phyloP scores from a whole-genome alignment of 2,797 vertebrate genomes.

The Falco berigora region DNA sequence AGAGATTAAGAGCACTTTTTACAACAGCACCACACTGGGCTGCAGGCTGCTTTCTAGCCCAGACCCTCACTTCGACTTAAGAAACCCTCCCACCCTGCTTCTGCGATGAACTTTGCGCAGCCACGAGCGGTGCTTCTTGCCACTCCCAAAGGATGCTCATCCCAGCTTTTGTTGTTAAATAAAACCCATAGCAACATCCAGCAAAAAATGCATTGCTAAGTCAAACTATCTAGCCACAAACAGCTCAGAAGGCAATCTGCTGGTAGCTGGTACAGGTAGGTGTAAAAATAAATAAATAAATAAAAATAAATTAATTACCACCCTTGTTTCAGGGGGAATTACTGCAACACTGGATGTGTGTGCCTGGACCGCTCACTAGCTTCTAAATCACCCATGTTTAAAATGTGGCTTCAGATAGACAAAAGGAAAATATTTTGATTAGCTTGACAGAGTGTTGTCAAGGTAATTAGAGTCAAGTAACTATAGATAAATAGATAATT shows the following conservation, averaged over 20 bases:
- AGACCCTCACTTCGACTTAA: rapidly evolving
- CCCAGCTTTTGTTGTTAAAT: background rate
- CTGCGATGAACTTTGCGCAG: background rate
- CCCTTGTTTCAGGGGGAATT: background rate
- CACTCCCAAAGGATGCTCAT: background rate
- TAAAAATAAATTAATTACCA: background rate
- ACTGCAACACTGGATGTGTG: background rate
- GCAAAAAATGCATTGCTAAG: background rate
- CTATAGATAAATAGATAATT: background rate
- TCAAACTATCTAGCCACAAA: background rate
- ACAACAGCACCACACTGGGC: background rate
- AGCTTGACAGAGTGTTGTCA: background rate
- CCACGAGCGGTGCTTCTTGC: rapidly evolving
- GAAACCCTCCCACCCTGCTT: background rate
- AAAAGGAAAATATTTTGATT: background rate
- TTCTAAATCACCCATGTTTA: background rate
- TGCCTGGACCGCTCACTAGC: background rate
- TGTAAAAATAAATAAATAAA: background rate
- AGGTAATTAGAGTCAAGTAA: background rate
- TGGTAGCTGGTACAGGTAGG: background rate
- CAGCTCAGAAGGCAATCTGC: background rate
- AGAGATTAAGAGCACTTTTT: background rate
- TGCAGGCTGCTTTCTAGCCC: background rate
- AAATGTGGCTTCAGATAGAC: background rate
- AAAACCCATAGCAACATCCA: background rate